Percentiles rank a stretch among this genome's conserved stretches.
These are phyloP conservation scores for Cirrhinus molitorella DNA, from an alignment of 2,797 vertebrate species.

Conservation along the genomic window DNA sequence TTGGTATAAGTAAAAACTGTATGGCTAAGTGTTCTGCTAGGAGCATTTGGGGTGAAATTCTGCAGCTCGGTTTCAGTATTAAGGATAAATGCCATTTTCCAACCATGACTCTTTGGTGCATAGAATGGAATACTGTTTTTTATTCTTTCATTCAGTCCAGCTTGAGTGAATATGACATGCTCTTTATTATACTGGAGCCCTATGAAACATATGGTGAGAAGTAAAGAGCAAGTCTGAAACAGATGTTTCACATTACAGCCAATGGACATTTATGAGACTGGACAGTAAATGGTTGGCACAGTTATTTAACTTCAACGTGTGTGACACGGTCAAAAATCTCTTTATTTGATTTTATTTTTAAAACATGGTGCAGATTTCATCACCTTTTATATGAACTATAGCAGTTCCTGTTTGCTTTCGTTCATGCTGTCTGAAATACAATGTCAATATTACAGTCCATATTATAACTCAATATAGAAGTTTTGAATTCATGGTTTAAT, in stretches of 20 bases:
- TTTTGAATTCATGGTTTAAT: too few relatives aligned
- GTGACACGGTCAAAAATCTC: conserved; percentile 57
- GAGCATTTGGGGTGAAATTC: neutral
- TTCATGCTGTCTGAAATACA: conserved; percentile 15
- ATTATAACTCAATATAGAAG: neutral
- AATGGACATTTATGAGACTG: conserved; percentile 58
- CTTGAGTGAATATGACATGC: conserved; percentile 58
- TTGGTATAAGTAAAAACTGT: neutral
- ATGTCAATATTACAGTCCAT: neutral
- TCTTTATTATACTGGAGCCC: conserved; percentile 55
- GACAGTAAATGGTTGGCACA: conserved; percentile 59
- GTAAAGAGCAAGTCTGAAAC: conserved; percentile 50
- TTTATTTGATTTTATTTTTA: conserved; percentile 47
- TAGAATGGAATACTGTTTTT: conserved; percentile 27
- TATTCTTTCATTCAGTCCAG: conserved; percentile 41
- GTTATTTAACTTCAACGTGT: conserved; percentile 59
- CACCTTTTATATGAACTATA: conserved; percentile 38
- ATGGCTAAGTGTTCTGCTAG: neutral
- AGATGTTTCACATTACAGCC: conserved; percentile 61
- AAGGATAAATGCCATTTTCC: conserved; percentile 34
- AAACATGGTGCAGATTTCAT: conserved; percentile 47
- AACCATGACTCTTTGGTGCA: conserved; percentile 33
- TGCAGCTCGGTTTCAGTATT: conserved; percentile 6
- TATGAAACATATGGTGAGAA: conserved; percentile 55
- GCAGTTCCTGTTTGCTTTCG: neutral